Base-by-base conservation (phyloP, 2,888 invertebrate species). In the Chesias legatella region DNA sequence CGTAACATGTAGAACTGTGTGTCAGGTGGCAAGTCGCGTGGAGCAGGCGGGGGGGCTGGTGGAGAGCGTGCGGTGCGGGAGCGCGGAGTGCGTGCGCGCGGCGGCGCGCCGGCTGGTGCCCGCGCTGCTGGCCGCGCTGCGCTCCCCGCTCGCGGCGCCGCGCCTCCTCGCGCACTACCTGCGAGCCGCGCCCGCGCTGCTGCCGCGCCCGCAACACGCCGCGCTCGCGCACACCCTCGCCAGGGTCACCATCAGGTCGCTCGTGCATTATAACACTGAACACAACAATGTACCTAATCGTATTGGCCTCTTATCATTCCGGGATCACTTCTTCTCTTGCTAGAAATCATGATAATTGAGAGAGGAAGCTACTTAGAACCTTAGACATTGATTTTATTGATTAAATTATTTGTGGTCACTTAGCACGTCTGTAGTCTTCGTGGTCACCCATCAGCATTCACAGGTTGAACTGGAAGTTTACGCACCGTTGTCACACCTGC, bases 141-240 rank as follows among this genome's bases (percentile, higher is more conserved):
- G 91, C 35, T 94, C 94, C 10, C 95, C 96, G 0, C 79, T 97
- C 24, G 94, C 95, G 5, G 95, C 96, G 5, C 92, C 93, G 0
- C 80, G 88, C 7, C 79, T 93, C 44, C 89, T 90, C 4, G 81
- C 90, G 41, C 78, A 94, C 3, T 94, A 91, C 67, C 6, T 77
- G 85, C 27, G 35, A 82, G 97, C 21, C 30, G 90, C 92, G 5
- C 68, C 63, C 28, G 76, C 76, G 25, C 67, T 83, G 61, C 67
- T 80, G 58, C 79, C 79, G 8, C 60, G 79, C 58, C 79, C 79
- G 8, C 60, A 76, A 1, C 72, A 85, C 28, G 53, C 71, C 1
- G 70, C 79, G 24, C 63, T 93, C 48, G 91, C 91, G 1, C 89
- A 91, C 43, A 74, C 91, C 6, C 82, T 96, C 21, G 93, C 94